Base-by-base conservation (phyloP, 2,113 vertebrate species). In the Cryptomyrus ogoouensis region DNA sequence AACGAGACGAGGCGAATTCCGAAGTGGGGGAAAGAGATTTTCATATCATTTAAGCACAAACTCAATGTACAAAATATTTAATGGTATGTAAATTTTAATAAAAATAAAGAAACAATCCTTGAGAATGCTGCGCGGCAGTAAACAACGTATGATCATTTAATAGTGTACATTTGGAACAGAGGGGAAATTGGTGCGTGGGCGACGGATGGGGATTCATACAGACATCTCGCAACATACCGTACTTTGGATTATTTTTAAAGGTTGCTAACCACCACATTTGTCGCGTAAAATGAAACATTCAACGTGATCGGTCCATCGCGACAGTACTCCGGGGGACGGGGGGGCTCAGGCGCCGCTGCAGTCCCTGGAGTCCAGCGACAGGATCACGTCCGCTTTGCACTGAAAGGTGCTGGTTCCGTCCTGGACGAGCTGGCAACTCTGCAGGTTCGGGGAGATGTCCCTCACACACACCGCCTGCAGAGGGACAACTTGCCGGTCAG, bases 341-440 rank as follows among this genome's bases (percentile, higher is more conserved):
- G 46, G 31, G 24, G 6, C 90, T 97, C 91, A 96, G 5, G 93
- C 90, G 10, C 47, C 90, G 3, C 46, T 91, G 39, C 97, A 96
- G 92, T 95, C 95, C 2, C 89, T 1, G 1, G 96, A 94, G 77
- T 95, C 95, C 89, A 96, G 92, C 2, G 96, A 95, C 88, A 97
- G 77, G 62, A 95, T 95, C 66, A 96, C 93, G 0, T 96, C 95
- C 0, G 94, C 97, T 83, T 95, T 95, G 92, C 97, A 97, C 93
- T 93, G 95, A 90, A 96, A 94, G 6, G 96, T 89, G 0, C 94
- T 92, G 0, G 89, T 91, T 27, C 93, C 92, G 86, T 97, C 96
- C 1, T 93, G 94, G 88, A 96, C 92, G 19, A 93, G 92, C 94
- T 94, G 93, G 88, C 97, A 98, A 95, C 94, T 97, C 93, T 92